These are phyloP conservation scores for Apomyelois bistriatella DNA, from an alignment of 2,888 invertebrate genomes.

Conservation along the genomic window DNA sequence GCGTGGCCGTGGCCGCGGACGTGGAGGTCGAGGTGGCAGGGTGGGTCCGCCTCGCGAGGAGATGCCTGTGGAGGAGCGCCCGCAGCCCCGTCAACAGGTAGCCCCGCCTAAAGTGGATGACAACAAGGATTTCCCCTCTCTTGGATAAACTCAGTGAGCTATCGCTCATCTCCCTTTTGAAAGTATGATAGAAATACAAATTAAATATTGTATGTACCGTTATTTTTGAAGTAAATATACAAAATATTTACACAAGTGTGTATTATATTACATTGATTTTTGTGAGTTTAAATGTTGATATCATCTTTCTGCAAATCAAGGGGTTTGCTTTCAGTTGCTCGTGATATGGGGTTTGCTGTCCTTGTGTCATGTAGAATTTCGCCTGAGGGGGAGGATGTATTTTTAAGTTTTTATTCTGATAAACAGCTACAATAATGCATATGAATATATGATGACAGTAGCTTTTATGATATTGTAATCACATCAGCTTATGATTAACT, in stretches of 20 bases:
- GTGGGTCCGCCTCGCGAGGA: conserved; percentile 55
- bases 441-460: conserved; percentile 68
- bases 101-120: conserved; percentile 94
- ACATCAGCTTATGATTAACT: conserved; percentile 67
- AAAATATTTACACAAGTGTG: conserved; percentile 78
- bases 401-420: conserved; percentile 63
- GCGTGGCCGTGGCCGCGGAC: conserved; percentile 80
- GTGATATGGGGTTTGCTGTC: conserved; percentile 32
- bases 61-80: conserved; percentile 57
- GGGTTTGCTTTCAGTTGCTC: conserved; percentile 34
- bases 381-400: conserved; percentile 65
- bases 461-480: conserved; percentile 75
- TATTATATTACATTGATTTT: conserved; percentile 71
- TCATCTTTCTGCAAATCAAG: conserved; percentile 33
- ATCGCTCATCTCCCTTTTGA: conserved; percentile 67
- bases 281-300: conserved; percentile 44
- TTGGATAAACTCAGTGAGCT: conserved; percentile 84
- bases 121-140: conserved; percentile 96
- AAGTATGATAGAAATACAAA: conserved; percentile 73
- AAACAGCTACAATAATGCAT: conserved; percentile 61
- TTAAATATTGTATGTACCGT: conserved; percentile 78
- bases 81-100: conserved; percentile 45
- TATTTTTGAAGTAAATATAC: conserved; percentile 81
- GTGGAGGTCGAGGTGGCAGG: conserved; percentile 62
- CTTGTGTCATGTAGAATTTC: conserved; percentile 39